Evolutionary conservation across 1,140 invertebrate genomes (phyloP), one percentile per base, ranked within the genome.

Genomic region (Platorchestia sp.): DNA sequence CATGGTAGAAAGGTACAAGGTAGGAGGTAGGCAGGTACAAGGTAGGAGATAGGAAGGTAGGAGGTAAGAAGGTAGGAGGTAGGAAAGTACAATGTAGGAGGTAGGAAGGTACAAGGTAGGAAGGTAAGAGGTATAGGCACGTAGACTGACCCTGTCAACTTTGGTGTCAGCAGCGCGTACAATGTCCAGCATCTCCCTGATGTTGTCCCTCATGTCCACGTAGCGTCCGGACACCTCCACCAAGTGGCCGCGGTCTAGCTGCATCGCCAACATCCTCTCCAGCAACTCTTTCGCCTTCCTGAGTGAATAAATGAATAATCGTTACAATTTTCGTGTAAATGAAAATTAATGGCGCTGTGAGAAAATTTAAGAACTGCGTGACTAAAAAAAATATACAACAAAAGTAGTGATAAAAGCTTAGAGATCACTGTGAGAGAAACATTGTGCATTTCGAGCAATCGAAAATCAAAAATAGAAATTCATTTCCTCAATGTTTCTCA

Each of bases 161-260:
- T 96, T 97, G 45, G 96, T 96, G 40, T 96, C 96, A 40, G 96
- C 95, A 45, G 96, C 95, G 45, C 95, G 91, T 36, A 97, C 95
- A 22, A 96, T 95, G 40, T 97, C 96, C 51, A 95, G 95, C 42
- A 97, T 89, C 44, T 96, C 96, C n/a, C 96, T 96, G 41, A 97
- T 86, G 86, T 95, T 96, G 47, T 96, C 96, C 44, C 96, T 95
- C 40, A 96, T 40, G 41, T 86, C 95, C 36, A 95, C 96, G 43
- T 95, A 90, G n/a, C 75, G 95, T 0, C 75, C 47, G 14, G 89
- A 93, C 51, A 96, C 51, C 5, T 53, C 95, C 22, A 95, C 89
- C 42, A 96, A 59, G 0, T 95, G 51, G 0, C 95, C 89, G 27
- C 44, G 87, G 44, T 95, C 89, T 95, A 95, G 91, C 22, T 95